Percentiles rank a stretch among this genome's conserved stretches.
phyloP scores from a whole-genome alignment of 2,113 vertebrate species.

The Mustela lutreola region DNA sequence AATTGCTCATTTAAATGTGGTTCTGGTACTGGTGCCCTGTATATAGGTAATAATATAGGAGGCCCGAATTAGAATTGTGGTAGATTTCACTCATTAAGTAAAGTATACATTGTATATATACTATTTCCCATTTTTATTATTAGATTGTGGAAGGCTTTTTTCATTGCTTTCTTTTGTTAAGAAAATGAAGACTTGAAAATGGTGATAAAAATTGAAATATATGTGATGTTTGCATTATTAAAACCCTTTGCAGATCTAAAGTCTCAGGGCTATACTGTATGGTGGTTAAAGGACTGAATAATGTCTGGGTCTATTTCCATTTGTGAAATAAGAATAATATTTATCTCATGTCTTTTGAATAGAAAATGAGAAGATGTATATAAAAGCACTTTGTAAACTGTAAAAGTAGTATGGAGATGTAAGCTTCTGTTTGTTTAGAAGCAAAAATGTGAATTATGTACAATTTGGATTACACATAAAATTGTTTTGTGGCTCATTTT shows the following conservation, averaged over 20 bases:
- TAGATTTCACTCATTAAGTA: not conserved
- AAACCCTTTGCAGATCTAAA: constrained; percentile 52
- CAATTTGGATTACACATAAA: constrained; percentile 59
- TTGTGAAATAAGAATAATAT: constrained; percentile 61
- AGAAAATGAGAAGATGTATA: constrained; percentile 54
- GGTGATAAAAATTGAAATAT: constrained; percentile 55
- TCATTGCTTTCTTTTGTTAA: constrained; percentile 67
- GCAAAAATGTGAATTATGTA: constrained; percentile 39
- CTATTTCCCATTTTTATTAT: constrained; percentile 46
- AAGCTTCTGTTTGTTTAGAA: constrained; percentile 61
- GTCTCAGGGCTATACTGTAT: constrained; percentile 49
- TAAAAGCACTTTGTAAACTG: constrained; percentile 56
- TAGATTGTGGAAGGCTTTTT: constrained; percentile 5
- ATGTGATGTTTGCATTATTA: constrained; percentile 46
- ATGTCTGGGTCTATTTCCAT: constrained; percentile 47
- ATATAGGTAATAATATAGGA: not conserved
- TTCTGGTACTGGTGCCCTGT: not conserved
- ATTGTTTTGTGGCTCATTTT: constrained; percentile 63
- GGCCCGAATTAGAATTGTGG: not conserved
- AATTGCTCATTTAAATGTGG: not conserved
- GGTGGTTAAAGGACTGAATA: constrained; percentile 57
- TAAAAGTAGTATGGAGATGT: constrained; percentile 17
- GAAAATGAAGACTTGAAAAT: constrained; percentile 66
- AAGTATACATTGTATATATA: not conserved
- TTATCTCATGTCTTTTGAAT: constrained; percentile 47